Percentiles rank a stretch among this genome's conserved stretches.
Evolutionary conservation across 1,140 invertebrate genomes (phyloP).

Genomic region (Frieseomelitta varia): DNA sequence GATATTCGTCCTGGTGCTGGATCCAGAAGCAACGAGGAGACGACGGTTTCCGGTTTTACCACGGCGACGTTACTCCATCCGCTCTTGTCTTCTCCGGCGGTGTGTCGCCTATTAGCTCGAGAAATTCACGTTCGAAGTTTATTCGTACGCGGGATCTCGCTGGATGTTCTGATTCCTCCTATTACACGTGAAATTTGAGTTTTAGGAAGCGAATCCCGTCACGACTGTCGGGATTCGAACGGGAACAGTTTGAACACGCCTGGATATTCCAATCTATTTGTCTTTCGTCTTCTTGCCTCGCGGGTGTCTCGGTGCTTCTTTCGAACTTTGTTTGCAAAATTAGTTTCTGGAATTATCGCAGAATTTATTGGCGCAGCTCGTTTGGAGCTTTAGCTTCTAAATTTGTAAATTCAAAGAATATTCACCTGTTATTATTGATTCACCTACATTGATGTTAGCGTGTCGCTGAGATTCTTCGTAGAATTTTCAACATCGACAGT

Average conservation of each 20-base stretch:
- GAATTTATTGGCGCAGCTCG: too few species aligned
- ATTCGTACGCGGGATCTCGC: background rate
- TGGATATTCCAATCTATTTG: background rate
- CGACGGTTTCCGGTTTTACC: background rate
- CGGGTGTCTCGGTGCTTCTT: too few species aligned
- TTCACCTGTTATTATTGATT: too few species aligned
- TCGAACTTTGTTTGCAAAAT: too few species aligned
- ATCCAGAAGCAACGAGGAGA: background rate
- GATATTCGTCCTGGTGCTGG: slow-evolving; percentile 40
- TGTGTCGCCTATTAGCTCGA: background rate
- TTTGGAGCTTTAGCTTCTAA: too few species aligned
- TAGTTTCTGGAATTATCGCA: too few species aligned
- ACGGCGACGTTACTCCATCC: background rate
- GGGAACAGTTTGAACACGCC: background rate
- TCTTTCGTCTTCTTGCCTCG: background rate
- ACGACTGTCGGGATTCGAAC: background rate
- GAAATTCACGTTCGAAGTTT: background rate
- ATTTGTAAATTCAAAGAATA: too few species aligned
- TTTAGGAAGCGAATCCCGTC: background rate
- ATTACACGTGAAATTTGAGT: background rate
- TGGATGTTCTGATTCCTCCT: background rate
- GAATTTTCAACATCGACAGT: too few species aligned
- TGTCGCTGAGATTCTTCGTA: too few species aligned
- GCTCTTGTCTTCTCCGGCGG: background rate
- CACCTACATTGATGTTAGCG: too few species aligned